Evolutionary conservation across 2,797 vertebrate genomes (phyloP).

Genomic region (Aphelocoma californica): DNA sequence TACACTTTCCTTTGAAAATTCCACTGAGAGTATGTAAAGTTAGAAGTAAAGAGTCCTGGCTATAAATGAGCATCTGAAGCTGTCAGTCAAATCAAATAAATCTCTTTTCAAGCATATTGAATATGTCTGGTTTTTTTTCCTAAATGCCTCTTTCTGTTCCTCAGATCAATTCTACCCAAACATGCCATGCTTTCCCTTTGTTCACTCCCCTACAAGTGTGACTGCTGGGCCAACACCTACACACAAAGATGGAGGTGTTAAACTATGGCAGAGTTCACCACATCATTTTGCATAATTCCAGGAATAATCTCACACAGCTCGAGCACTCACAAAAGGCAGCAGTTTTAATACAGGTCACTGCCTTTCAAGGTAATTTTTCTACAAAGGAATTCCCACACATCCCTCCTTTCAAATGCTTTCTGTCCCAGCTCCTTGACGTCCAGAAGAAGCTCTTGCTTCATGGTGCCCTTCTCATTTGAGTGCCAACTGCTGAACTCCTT

Average conservation of each 20-base stretch:
- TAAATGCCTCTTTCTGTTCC: neutral
- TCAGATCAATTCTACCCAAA: neutral
- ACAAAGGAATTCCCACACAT: neutral
- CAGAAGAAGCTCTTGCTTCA: neutral
- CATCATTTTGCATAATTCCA: neutral
- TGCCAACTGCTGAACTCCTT: neutral
- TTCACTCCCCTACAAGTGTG: neutral
- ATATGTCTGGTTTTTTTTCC: neutral
- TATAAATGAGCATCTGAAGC: neutral
- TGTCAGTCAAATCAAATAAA: slow-evolving; percentile 42
- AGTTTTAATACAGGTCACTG: neutral
- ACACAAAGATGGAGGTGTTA: neutral
- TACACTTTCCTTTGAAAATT: neutral
- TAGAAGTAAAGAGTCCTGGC: neutral
- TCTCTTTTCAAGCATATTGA: neutral
- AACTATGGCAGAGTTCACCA: neutral
- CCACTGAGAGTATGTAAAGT: neutral
- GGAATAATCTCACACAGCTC: neutral
- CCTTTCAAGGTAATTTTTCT: neutral
- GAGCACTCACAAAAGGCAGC: neutral
- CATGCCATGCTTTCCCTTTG: neutral
- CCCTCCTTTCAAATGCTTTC: neutral
- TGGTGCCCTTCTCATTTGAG: neutral
- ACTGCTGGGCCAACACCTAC: neutral
- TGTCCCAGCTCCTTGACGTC: neutral